Evolutionary conservation across 1,140 invertebrate genomes (phyloP).

Genomic region (Rhynchophorus ferrugineus): DNA sequence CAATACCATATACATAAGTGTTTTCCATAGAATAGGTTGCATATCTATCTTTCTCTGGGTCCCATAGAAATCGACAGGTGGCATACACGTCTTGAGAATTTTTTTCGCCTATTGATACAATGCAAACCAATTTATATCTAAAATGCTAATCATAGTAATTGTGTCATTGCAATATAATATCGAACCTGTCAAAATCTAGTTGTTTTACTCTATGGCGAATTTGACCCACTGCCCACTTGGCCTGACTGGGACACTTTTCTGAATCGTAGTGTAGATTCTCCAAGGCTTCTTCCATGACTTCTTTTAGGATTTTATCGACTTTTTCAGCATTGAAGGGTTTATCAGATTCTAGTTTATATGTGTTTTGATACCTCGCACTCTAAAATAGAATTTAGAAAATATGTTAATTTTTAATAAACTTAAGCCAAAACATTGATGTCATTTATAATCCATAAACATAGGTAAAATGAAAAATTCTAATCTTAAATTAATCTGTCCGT

Average conservation of each 20-base stretch:
- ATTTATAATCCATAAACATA: too few relatives aligned
- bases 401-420: too few relatives aligned
- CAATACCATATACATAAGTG: constrained; percentile 46
- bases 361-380: constrained; percentile 42
- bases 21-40: constrained; percentile 48
- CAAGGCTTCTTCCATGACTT: constrained; percentile 41
- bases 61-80: constrained; percentile 51
- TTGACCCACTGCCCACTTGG: constrained; percentile 39
- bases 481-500: too few relatives aligned
- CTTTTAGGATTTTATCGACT: constrained; percentile 43
- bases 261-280: constrained; percentile 44
- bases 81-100: constrained; percentile 47
- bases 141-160: constrained; percentile 33
- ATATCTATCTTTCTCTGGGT: constrained; percentile 49
- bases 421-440: too few relatives aligned
- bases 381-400: constrained; percentile 18
- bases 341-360: constrained; percentile 44
- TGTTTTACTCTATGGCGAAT: constrained; percentile 43
- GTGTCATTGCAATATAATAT: too few relatives aligned
- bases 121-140: constrained; percentile 52
- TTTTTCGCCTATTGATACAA: constrained; percentile 51
- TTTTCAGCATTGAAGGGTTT: constrained; percentile 45
- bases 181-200: constrained; percentile 47
- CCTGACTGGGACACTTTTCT: constrained; percentile 37
- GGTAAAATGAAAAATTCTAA: too few relatives aligned